Conservation (phyloP, 1,140 invertebrate genomes). For the Venustaconcha ellipsiformis region DNA sequence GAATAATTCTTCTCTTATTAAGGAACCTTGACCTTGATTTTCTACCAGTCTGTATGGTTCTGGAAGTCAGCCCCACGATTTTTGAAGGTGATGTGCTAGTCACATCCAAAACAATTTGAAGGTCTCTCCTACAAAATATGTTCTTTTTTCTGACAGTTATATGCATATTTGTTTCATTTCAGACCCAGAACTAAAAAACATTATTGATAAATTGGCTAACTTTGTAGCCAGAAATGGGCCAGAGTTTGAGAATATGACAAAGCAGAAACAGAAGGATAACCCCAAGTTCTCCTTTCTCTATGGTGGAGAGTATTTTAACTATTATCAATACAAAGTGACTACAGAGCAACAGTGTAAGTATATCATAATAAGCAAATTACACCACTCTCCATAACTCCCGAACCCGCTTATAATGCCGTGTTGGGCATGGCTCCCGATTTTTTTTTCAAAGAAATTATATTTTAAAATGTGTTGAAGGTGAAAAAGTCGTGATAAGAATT, state of each 20-base stretch:
- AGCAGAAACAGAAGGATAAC: slow-evolving; percentile 97
- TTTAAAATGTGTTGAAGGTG: too few species aligned
- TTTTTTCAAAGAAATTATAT: too few species aligned
- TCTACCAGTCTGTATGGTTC: too few species aligned
- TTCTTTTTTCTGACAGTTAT: neutral
- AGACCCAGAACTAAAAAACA: slow-evolving; percentile 94
- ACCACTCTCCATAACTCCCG: too few species aligned
- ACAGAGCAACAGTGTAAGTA: slow-evolving; percentile 64
- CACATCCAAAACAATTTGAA: neutral
- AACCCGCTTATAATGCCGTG: too few species aligned
- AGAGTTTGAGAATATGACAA: slow-evolving; percentile 98
- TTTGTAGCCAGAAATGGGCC: slow-evolving; percentile 99
- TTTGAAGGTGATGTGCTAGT: neutral
- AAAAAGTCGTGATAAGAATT: too few species aligned
- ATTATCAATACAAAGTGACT: slow-evolving; percentile 97
- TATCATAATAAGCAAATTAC: neutral
- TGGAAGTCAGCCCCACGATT: neutral
- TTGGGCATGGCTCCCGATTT: too few species aligned
- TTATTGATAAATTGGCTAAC: slow-evolving; percentile 98
- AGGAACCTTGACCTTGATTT: too few species aligned
- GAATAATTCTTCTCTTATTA: too few species aligned
- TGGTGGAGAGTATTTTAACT: slow-evolving; percentile 94
- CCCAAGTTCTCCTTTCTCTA: slow-evolving; percentile 97
- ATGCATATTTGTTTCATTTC: slow-evolving; percentile 40
- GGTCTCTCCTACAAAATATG: neutral